Evolutionary conservation across 2,888 invertebrate species (phyloP).

Genomic region (Acrocera orbiculus): DNA sequence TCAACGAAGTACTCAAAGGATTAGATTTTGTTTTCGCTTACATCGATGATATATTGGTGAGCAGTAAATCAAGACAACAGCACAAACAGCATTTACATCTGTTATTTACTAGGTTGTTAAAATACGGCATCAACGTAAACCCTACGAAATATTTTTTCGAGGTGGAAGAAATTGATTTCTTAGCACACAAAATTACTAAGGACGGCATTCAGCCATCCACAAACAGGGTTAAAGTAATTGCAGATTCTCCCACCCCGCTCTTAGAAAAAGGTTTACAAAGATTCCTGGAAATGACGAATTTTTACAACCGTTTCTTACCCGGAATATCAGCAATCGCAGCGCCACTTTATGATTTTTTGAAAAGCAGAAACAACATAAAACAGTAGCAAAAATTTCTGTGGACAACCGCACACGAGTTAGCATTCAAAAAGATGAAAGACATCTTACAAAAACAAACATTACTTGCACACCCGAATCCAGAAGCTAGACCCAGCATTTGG

Average conservation of each 20-base stretch:
- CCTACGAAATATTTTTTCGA: not conserved
- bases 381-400: not conserved
- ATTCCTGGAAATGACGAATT: not conserved
- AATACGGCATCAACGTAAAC: not conserved
- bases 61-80: not conserved
- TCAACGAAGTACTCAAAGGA: not conserved
- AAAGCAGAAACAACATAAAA: not conserved
- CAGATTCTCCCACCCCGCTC: not conserved
- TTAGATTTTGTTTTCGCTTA: not conserved
- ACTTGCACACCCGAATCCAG: not conserved
- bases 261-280: not conserved
- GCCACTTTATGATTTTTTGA: not conserved
- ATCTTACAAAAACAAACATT: not conserved
- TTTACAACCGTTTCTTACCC: not conserved
- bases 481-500: not conserved
- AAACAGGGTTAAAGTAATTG: not conserved
- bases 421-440: not conserved
- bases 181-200: not conserved
- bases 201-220: not conserved
- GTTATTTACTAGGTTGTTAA: not conserved
- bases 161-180: not conserved
- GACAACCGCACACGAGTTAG: not conserved
- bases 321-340: not conserved
- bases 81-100: not conserved
- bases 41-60: not conserved